phyloP scores from a whole-genome alignment of 2,888 invertebrate genomes.

The Parelbella ahira region DNA sequence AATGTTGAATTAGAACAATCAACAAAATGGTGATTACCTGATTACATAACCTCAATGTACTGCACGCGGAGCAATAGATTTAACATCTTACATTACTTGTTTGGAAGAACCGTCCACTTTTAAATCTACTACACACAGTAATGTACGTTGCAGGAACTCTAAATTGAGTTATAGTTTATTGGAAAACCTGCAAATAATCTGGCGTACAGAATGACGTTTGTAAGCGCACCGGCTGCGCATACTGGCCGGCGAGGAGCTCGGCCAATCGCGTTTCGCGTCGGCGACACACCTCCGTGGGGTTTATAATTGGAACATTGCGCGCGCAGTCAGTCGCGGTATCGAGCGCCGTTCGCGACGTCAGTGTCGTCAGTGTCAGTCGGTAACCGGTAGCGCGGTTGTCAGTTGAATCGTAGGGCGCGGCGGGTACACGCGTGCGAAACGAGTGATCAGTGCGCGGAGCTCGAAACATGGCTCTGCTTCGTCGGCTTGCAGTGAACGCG shows the following conservation, averaged over 20 bases:
- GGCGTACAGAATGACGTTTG: slow-evolving; percentile 26
- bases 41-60: slow-evolving; percentile 16
- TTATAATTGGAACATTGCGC: slow-evolving; percentile 74
- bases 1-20: not conserved
- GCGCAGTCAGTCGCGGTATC: slow-evolving; percentile 64
- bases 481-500: slow-evolving; percentile 60
- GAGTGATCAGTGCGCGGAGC: slow-evolving; percentile 51
- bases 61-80: slow-evolving; percentile 9
- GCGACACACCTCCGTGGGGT: slow-evolving; percentile 73
- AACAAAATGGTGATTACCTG: slow-evolving; percentile 2
- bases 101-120: not conserved
- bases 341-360: slow-evolving; percentile 55
- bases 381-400: slow-evolving; percentile 45
- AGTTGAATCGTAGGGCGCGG: slow-evolving; percentile 35
- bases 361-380: slow-evolving; percentile 45
- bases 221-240: slow-evolving; percentile 30
- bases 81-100: not conserved
- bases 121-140: not conserved
- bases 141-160: slow-evolving; percentile 6
- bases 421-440: slow-evolving; percentile 56
- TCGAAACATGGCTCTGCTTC: slow-evolving; percentile 68
- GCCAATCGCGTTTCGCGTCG: slow-evolving; percentile 50
- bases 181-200: slow-evolving; percentile 14
- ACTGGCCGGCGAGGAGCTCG: slow-evolving; percentile 37
- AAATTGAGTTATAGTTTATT: slow-evolving; percentile 7